phyloP scores from a whole-genome alignment of 2,888 invertebrate genomes.

The Eretmocerus hayati region DNA sequence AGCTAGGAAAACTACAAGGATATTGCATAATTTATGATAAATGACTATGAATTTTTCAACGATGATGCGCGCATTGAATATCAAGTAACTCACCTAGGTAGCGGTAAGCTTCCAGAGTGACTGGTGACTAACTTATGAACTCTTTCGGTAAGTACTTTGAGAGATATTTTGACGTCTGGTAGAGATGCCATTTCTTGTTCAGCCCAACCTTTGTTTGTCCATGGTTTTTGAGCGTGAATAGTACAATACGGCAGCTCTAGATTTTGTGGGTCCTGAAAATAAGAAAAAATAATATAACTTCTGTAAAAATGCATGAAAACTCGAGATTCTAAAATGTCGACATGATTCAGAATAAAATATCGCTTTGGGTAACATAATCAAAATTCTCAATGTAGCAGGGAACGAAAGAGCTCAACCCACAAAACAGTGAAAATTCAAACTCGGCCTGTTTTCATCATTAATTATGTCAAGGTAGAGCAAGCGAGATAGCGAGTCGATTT shows the following conservation, averaged over 20 bases:
- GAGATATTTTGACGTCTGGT: constrained; percentile 54
- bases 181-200: constrained; percentile 61
- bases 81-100: constrained; percentile 59
- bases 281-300: no score
- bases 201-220: constrained; percentile 64
- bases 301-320: no score
- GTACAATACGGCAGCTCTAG: constrained; percentile 59
- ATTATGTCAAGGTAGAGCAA: no score
- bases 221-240: constrained; percentile 57
- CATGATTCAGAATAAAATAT: constrained; percentile 20
- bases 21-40: no score
- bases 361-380: constrained; percentile 38
- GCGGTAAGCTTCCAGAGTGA: constrained; percentile 70
- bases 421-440: constrained; percentile 32
- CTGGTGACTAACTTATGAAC: constrained; percentile 62
- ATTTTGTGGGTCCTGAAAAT: constrained; percentile 8
- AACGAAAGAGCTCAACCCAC: constrained; percentile 35
- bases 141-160: constrained; percentile 59
- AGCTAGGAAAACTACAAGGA: constrained; percentile 64
- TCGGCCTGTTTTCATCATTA: constrained; percentile 35
- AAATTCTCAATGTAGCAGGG: constrained; percentile 26
- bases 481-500: no score
- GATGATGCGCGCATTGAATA: background rate
- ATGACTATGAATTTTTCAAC: background rate
- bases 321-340: no score